Percentiles rank a stretch among this genome's conserved stretches.
phyloP scores from a whole-genome alignment of 2,113 vertebrate genomes.

The Limanda limanda region DNA sequence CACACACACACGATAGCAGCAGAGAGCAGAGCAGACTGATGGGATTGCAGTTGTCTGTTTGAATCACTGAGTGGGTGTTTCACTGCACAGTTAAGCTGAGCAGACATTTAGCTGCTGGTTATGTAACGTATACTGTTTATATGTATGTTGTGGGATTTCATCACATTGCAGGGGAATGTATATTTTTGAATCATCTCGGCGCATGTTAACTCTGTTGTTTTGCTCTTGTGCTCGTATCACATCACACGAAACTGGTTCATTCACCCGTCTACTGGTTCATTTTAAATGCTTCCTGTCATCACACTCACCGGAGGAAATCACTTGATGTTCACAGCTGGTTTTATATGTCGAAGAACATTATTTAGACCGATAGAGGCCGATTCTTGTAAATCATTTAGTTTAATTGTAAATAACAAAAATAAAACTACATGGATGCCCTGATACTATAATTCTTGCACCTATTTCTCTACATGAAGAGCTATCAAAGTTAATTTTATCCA shows the following conservation, averaged over 20 bases:
- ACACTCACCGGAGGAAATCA: too few relatives aligned
- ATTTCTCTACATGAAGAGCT: too few relatives aligned
- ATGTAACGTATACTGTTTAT: conserved; percentile 26
- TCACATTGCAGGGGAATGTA: conserved; percentile 16
- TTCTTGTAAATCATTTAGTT: too few relatives aligned
- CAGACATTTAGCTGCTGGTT: conserved; percentile 53
- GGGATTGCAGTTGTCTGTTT: conserved; percentile 63
- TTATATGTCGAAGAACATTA: too few relatives aligned
- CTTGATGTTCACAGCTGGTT: neutral
- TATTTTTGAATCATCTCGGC: neutral
- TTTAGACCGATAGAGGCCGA: too few relatives aligned
- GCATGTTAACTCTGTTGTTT: neutral
- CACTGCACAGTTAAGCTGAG: conserved; percentile 51
- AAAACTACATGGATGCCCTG: too few relatives aligned
- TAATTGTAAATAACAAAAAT: too few relatives aligned
- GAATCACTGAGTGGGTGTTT: conserved; percentile 65
- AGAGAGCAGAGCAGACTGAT: conserved; percentile 58
- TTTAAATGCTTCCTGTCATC: neutral
- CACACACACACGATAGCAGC: conserved; percentile 2
- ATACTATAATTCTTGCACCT: neutral
- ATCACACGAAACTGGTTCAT: neutral
- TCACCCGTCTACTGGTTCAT: neutral
- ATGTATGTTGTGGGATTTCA: conserved; percentile 18
- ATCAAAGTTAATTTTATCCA: too few relatives aligned
- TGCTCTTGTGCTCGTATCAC: neutral